Evolutionary conservation across 2,113 vertebrate species (phyloP), one percentile per base, ranked within the genome.

Genomic region (Gallinago paraguaiae): DNA sequence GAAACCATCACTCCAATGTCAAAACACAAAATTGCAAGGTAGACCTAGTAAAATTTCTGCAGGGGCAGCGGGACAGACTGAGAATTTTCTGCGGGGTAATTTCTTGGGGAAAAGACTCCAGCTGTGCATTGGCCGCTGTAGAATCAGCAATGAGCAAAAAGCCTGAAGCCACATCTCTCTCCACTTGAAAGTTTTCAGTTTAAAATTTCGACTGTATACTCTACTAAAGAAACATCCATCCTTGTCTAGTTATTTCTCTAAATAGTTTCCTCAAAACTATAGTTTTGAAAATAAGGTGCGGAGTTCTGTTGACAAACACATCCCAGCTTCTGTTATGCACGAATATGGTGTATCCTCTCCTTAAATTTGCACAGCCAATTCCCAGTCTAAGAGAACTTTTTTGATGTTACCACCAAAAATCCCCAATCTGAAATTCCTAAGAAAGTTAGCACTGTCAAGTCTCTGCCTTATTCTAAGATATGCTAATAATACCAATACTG

Each of bases 51-150:
- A 70, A 59, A 92, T 82, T 96, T 95, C 87, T 82, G 80, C 43
- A 88, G 57, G 60, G 76, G 84, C 57, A 84, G 45, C 30, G 57
- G 61, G 82, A 96, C 53, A 85, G 64, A 95, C 35, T 78, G 30
- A 82, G 79, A 91, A 91, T 65, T 65, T 87, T 94, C 76, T 92
- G 84, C 77, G 86, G 90, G 28, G 63, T 54, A 84, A 95, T 97
- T 97, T 97, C 71, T 28, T 92, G 67, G 30, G 84, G 64, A 74
- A 94, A 87, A 91, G 59, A 25, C 23, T 91, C 81, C 88, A 84
- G 5, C 57, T 51, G 54, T 93, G 88, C 82, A 67, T 39, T 59
- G 35, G 37, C 31, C 41, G 31, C 9, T 64, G 69, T 17, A 69
- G 80, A 85, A 86, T 69, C 43, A 82, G 41, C 41, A 63, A 80